Base-by-base conservation (phyloP, 2,797 vertebrate genomes). In the Pseudomugil gertrudae region DNA sequence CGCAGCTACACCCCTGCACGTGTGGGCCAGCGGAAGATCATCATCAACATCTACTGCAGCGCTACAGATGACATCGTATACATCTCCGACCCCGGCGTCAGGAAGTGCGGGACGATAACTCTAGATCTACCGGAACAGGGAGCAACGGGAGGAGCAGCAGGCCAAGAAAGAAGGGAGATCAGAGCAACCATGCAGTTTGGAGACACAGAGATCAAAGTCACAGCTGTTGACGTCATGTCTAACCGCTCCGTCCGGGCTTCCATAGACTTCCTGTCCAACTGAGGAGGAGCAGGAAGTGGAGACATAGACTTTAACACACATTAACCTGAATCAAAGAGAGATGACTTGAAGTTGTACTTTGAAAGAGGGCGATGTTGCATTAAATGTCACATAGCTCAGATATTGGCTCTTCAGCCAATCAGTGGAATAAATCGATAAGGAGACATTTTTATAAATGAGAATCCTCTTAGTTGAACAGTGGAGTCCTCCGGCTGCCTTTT, bases 11-110 rank as follows among this genome's bases (percentile, higher is more conserved):
- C 96, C 9, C 97, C 97, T 0, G 98, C 96, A 0, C 92, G 97
- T 2, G 79, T 91, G 0, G 96, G 96, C 50, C 97, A 99, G 71
- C 92, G 95, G 9, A 95, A 96, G 65, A 98, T 98, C 89, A 95
- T 98, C 91, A 97, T 99, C 92, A 98, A 98, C 88, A 92, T 98
- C 89, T 99, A 99, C 93, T 98, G 97, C 94, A 93, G 94, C 0
- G 58, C 90, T 0, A 90, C 84, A 0, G 97, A 99, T 0, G 96
- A 98, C 0, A 89, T 95, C 23, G 89, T 89, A 24, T 98, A 97
- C 92, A 97, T 98, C 88, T 96, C 95, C 0, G 97, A 99, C 76
- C 89, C 94, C 0, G 96, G 95, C 0, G 96, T 99, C 63, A 92
- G 96, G 79, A 97, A 97, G 82, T 98, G 98, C 0, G 97, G 97